Evolutionary conservation across 2,113 vertebrate species (phyloP).

Genomic region (Otolemur garnettii): DNA sequence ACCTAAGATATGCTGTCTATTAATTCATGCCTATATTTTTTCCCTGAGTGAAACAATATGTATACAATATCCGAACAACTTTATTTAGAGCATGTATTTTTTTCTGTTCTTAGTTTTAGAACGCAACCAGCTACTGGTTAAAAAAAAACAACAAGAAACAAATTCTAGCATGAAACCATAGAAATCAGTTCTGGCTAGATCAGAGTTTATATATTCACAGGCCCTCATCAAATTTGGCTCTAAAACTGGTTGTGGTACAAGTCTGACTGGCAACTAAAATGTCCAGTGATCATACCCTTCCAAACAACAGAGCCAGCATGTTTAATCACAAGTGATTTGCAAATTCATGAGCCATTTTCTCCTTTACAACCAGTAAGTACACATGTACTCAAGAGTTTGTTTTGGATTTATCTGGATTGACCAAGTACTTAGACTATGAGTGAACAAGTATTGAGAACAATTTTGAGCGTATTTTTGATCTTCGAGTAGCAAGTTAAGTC

Average conservation of each 20-base stretch:
- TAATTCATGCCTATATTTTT: not conserved
- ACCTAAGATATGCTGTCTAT: not conserved
- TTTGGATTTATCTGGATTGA: conserved; percentile 53
- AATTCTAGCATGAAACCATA: not conserved
- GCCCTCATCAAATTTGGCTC: not conserved
- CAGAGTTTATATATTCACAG: conserved; percentile 11
- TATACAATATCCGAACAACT: not conserved
- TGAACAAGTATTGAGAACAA: not conserved
- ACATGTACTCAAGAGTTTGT: conserved; percentile 10
- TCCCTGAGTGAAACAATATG: not conserved
- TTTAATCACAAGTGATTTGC: conserved; percentile 20
- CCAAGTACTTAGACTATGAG: not conserved
- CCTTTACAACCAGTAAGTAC: not conserved
- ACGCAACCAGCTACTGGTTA: not conserved
- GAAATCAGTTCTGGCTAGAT: not conserved
- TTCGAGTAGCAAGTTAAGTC: not conserved
- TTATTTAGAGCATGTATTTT: not conserved
- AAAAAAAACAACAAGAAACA: not conserved
- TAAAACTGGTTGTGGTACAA: not conserved
- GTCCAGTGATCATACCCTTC: not conserved
- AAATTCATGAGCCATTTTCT: not conserved
- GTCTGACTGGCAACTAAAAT: conserved; percentile 18
- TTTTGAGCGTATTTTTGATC: conserved; percentile 10
- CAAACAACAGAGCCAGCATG: not conserved
- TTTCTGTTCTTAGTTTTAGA: conserved; percentile 8